These are phyloP conservation scores for Aspidapion aeneum DNA, from an alignment of 2,888 invertebrate species.

Conservation along the genomic window DNA sequence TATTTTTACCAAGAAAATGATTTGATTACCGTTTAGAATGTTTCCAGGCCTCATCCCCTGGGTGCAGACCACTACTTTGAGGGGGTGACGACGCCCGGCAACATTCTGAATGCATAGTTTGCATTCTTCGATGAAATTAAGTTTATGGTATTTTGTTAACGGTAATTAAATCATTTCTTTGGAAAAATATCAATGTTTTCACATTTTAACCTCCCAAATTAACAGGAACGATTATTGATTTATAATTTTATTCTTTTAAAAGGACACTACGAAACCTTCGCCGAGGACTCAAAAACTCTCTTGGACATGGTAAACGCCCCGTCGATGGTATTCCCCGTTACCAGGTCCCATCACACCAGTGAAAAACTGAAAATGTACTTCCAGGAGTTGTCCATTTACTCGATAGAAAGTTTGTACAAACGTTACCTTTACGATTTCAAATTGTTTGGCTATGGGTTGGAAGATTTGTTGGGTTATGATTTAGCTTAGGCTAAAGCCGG, in stretches of 20 bases:
- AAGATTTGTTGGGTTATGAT: constrained; percentile 76
- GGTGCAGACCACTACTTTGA: no score
- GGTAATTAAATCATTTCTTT: no score
- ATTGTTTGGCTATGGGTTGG: constrained; percentile 76
- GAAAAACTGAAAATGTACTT: constrained; percentile 69
- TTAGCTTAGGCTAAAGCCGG: constrained; percentile 54
- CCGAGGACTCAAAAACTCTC: constrained; percentile 70
- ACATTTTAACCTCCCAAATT: no score
- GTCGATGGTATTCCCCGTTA: constrained; percentile 57
- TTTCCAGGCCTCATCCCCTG: no score
- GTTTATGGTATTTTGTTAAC: no score
- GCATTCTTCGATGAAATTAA: no score
- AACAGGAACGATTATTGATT: no score
- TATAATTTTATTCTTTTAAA: not conserved
- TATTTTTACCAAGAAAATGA: no score
- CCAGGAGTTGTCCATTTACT: constrained; percentile 65
- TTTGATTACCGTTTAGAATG: no score
- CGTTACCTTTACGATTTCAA: constrained; percentile 77
- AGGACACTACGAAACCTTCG: constrained; percentile 54
- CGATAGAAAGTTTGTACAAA: constrained; percentile 66
- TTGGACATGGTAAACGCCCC: constrained; percentile 61
- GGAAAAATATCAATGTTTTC: no score
- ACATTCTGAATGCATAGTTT: no score
- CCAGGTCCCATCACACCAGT: constrained; percentile 68
- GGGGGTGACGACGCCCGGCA: no score